These are phyloP conservation scores for Asteroscopus sphinx DNA, from an alignment of 2,888 invertebrate genomes.

Conservation along the genomic window DNA sequence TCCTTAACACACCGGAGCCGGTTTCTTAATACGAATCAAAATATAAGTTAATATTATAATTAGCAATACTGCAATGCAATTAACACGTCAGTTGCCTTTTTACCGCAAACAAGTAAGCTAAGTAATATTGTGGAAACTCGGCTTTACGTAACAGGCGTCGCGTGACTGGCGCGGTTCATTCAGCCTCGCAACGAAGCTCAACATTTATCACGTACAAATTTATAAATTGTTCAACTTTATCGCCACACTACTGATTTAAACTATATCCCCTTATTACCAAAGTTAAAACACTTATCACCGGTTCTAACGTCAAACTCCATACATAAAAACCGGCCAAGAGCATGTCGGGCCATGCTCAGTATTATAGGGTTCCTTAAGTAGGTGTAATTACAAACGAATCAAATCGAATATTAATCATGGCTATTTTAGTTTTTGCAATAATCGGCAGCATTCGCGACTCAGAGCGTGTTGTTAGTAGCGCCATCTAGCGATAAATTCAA, in stretches of 20 bases:
- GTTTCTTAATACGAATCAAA: constrained; percentile 71
- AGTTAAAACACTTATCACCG: too few species aligned
- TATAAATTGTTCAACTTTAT: constrained; percentile 46
- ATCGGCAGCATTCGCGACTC: too few species aligned
- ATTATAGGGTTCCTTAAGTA: too few species aligned
- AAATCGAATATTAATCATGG: too few species aligned
- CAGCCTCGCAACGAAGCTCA: constrained; percentile 65
- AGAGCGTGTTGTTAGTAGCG: too few species aligned
- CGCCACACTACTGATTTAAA: constrained; percentile 23
- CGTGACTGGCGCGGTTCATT: constrained; percentile 83
- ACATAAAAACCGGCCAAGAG: too few species aligned
- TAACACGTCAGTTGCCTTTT: constrained; percentile 81
- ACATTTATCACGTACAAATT: constrained; percentile 40
- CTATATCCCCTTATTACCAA: too few species aligned
- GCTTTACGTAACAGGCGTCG: constrained; percentile 81
- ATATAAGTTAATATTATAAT: constrained; percentile 75
- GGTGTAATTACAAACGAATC: too few species aligned
- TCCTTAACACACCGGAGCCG: constrained; percentile 65
- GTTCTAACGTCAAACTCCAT: too few species aligned
- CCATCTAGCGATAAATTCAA: too few species aligned
- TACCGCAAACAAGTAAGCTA: constrained; percentile 81
- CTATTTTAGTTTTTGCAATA: too few species aligned
- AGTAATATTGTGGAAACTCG: constrained; percentile 76
- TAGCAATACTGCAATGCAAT: constrained; percentile 82
- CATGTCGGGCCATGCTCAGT: too few species aligned